Conservation (phyloP, 2,888 invertebrate genomes). For the Tetragonisca angustula region DNA sequence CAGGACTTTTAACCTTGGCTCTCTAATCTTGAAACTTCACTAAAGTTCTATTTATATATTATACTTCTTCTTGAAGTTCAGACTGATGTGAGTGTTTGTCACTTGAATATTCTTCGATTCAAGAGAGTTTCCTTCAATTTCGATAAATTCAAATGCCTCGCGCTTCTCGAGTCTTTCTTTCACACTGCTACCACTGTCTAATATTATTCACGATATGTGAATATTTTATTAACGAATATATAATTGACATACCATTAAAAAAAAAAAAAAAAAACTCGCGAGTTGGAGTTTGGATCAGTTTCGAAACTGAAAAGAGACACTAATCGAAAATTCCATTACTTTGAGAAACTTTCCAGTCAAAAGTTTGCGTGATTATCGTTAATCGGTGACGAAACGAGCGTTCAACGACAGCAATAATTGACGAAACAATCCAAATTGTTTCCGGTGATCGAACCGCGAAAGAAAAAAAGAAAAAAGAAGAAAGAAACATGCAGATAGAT, state of each 20-base stretch:
- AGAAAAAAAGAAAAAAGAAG: background rate
- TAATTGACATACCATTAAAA: no score
- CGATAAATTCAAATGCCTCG: no score
- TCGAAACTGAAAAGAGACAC: no score
- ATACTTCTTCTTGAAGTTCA: background rate
- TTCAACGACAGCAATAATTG: background rate
- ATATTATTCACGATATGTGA: no score
- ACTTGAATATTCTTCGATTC: background rate
- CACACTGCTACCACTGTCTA: no score
- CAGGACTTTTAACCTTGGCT: background rate
- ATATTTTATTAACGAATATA: no score
- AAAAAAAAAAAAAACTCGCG: no score
- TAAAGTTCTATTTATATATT: background rate
- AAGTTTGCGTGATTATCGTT: no score
- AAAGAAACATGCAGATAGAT: slow-evolving; percentile 42
- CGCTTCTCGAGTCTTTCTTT: no score
- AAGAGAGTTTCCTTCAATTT: background rate
- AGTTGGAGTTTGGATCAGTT: no score
- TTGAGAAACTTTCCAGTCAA: no score
- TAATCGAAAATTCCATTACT: no score
- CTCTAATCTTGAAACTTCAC: background rate
- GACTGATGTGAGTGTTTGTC: background rate
- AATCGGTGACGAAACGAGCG: background rate
- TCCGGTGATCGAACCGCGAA: slow-evolving; percentile 5
- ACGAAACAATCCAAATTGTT: background rate